Base-by-base conservation (phyloP, 2,797 vertebrate species). In the Oryzias sinensis region DNA sequence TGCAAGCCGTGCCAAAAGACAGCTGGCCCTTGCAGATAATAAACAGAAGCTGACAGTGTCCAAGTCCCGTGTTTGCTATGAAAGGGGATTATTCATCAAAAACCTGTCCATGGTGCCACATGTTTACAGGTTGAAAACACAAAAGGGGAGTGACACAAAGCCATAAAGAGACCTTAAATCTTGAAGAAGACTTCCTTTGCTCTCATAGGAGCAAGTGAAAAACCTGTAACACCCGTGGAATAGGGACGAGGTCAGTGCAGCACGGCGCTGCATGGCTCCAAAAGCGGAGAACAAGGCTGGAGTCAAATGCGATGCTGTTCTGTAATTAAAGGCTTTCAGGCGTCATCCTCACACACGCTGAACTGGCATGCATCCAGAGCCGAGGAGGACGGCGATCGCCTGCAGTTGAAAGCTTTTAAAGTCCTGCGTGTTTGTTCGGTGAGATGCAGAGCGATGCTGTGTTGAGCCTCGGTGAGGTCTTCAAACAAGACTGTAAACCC, bases 311-410 rank as follows among this genome's bases (percentile, higher is more conserved):
- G 57, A 65, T 43, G 70, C 67, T 53, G 57, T 45, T 60, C 79
- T 84, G 76, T 88, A 85, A 88, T 89, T 84, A 86, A 75, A 74
- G 80, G 81, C 79, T 86, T 76, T 84, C 56, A 71, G 72, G 79
- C 78, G 76, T 83, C 84, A 79, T 70, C 61, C 58, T 62, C 58
- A 56, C 62, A 74, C 67, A 73, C 62, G 68, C 62, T 53, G 55
- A 68, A 62, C 61, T 65, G 71, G 71, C 81, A 82, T 40, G n/a
- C 62, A 65, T 47, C 72, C 61, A 61, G 55, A 54, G 57, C 20
- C 8, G 58, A 52, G 67, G 59, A 56, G 68, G 43, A 15, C 62
- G 25, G 9, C 29, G 59, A 65, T 68, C 51, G 59, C 64, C 52
- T 70, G 47, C 22, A n/a, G 56, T 66, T 73, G 60, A 84, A 70